Evolutionary conservation across 2,113 vertebrate species (phyloP).

Genomic region (Pholis gunnellus): DNA sequence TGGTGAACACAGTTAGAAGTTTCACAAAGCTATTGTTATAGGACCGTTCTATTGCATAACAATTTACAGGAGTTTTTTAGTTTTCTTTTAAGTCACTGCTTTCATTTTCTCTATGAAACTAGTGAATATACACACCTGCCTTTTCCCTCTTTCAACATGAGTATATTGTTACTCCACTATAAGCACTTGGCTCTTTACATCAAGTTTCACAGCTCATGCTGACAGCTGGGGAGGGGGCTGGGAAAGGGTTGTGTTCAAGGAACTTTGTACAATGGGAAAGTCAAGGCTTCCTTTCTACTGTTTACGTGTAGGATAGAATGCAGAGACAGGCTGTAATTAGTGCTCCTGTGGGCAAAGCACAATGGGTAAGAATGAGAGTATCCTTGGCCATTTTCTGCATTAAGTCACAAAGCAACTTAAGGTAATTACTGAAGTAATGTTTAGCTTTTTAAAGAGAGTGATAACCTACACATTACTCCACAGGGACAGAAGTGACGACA

Average conservation of each 20-base stretch:
- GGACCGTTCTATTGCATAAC: background rate
- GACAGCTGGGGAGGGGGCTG: conserved; percentile 6
- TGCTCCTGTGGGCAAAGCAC: background rate
- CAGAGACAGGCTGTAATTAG: background rate
- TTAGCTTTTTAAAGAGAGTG: background rate
- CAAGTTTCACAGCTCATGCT: conserved; percentile 1
- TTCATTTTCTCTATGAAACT: background rate
- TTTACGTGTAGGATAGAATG: background rate
- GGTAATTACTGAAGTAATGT: background rate
- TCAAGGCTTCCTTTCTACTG: background rate
- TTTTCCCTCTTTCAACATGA: background rate
- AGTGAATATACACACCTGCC: background rate
- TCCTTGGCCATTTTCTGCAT: background rate
- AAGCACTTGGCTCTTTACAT: conserved; percentile 31
- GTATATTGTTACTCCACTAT: conserved; percentile 3
- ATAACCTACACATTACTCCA: conserved; percentile 13
- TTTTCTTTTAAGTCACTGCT: background rate
- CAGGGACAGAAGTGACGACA: background rate
- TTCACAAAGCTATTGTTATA: background rate
- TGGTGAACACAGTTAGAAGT: background rate
- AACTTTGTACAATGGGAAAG: background rate
- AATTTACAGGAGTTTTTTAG: background rate
- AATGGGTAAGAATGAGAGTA: background rate
- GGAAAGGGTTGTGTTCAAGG: conserved; percentile 3
- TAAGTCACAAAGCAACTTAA: background rate